A percentile compares a stretch with the other conserved stretches of the same genome.
Evolutionary conservation across 2,113 vertebrate genomes (phyloP).

Genomic region (Microcebus jonahi): DNA sequence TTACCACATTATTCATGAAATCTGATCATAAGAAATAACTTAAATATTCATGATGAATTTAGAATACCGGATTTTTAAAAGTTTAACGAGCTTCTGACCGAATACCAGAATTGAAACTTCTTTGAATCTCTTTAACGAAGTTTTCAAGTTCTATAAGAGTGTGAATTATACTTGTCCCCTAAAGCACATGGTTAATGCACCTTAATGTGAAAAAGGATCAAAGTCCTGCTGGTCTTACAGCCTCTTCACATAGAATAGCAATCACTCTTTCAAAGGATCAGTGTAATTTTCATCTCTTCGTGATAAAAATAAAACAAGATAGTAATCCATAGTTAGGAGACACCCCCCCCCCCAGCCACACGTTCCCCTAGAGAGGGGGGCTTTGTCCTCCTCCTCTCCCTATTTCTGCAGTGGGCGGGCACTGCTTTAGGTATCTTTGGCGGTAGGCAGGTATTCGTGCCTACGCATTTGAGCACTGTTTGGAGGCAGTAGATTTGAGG

Average conservation of each 20-base stretch:
- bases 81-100: not conserved
- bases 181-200: too few species aligned
- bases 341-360: not conserved
- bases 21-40: not conserved
- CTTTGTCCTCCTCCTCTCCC: accelerated
- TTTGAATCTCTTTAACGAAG: not conserved
- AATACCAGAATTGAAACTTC: not conserved
- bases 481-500: not conserved
- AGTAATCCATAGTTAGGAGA: not conserved
- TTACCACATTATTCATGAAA: not conserved
- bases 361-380: too few species aligned
- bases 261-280: not conserved
- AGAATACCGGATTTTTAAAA: not conserved
- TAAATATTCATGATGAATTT: not conserved
- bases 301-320: not conserved
- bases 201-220: not conserved
- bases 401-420: not conserved
- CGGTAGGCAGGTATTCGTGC: not conserved
- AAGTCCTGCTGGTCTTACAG: not conserved
- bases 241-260: not conserved
- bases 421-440: accelerated
- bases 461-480: not conserved
- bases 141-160: not conserved
- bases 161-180: not conserved
- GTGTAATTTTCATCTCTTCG: not conserved